These are phyloP conservation scores for Seira ritae DNA, from an alignment of 2,888 invertebrate genomes.

Conservation along the genomic window DNA sequence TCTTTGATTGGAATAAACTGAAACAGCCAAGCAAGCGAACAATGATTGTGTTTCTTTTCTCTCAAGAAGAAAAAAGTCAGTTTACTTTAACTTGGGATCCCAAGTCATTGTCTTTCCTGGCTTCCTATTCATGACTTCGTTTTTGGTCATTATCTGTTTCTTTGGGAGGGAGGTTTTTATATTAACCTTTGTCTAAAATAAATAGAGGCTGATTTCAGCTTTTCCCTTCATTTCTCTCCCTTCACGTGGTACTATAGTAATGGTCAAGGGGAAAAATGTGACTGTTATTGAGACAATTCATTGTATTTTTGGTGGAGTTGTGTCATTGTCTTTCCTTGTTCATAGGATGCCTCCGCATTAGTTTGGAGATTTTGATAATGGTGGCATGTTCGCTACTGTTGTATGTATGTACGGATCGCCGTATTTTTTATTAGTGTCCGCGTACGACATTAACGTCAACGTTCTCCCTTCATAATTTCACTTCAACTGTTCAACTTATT, in stretches of 20 bases:
- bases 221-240: constrained; percentile 1
- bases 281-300: constrained; percentile 10
- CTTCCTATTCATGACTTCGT: background rate
- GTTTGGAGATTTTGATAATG: background rate
- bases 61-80: background rate
- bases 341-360: background rate
- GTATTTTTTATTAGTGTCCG: background rate
- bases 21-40: background rate
- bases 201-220: background rate
- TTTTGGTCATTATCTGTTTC: constrained; percentile 12
- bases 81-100: background rate
- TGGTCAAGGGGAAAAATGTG: background rate
- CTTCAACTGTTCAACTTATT: background rate
- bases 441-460: background rate
- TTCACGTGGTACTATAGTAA: background rate
- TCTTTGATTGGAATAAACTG: background rate
- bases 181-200: background rate
- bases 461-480: background rate
- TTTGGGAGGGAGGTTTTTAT: background rate
- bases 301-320: background rate
- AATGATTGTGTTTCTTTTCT: background rate
- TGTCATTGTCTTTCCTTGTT: constrained; percentile 1
- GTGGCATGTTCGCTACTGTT: background rate
- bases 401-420: background rate
- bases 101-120: background rate